A percentile compares a stretch with the other conserved stretches of the same genome.
phyloP scores from a whole-genome alignment of 1,140 invertebrate species.

The Drosophila bipectinata region DNA sequence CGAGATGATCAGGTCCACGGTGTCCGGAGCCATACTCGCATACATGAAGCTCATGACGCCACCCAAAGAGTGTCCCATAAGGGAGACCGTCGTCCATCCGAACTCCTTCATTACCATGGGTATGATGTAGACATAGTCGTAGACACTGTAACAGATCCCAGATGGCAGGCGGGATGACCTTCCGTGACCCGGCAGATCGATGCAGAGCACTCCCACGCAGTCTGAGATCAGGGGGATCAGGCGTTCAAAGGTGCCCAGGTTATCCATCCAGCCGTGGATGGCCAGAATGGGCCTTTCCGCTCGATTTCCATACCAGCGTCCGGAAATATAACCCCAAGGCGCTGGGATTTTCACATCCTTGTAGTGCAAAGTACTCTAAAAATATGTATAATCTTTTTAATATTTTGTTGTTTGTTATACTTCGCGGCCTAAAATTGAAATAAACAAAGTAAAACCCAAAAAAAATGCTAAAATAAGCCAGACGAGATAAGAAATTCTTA shows the following conservation, averaged over 20 bases:
- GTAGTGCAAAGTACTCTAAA: slow-evolving; percentile 31
- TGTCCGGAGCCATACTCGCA: slow-evolving; percentile 85
- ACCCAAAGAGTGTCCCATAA: slow-evolving; percentile 89
- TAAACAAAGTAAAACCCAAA: background rate
- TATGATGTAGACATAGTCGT: slow-evolving; percentile 85
- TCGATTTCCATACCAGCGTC: slow-evolving; percentile 88
- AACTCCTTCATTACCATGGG: slow-evolving; percentile 86
- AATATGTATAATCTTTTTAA: background rate
- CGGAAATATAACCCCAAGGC: slow-evolving; percentile 87
- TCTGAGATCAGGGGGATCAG: slow-evolving; percentile 86
- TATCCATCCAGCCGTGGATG: slow-evolving; percentile 91
- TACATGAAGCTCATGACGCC: slow-evolving; percentile 85
- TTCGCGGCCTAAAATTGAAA: background rate
- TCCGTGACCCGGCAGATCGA: slow-evolving; percentile 90
- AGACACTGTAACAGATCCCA: slow-evolving; percentile 86
- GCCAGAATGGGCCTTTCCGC: slow-evolving; percentile 87
- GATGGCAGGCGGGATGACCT: slow-evolving; percentile 87
- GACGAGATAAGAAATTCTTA: background rate
- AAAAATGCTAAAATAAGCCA: background rate
- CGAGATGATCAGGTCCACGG: slow-evolving; percentile 86
- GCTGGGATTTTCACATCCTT: slow-evolving; percentile 87
- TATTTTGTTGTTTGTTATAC: background rate
- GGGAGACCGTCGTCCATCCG: slow-evolving; percentile 87
- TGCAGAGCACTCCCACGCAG: slow-evolving; percentile 86
- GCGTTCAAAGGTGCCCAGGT: slow-evolving; percentile 89